Conservation (phyloP, 1,140 invertebrate genomes). For the Drosophila repletoides region DNA sequence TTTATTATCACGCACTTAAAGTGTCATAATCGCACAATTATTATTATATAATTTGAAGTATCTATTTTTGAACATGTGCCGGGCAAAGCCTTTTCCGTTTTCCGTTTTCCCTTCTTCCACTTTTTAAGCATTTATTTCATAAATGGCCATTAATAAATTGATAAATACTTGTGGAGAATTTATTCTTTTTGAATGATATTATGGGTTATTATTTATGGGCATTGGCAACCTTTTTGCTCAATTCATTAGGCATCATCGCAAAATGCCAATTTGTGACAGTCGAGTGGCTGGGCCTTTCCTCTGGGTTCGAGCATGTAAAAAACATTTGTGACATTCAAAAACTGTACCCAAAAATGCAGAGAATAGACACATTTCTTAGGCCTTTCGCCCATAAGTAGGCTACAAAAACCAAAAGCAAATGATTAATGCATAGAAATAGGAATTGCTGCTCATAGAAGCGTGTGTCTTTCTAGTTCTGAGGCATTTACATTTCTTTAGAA, state of each 20-base stretch:
- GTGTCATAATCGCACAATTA: slow-evolving; percentile 26
- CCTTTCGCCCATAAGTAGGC: slow-evolving; percentile 19
- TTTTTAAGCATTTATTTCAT: slow-evolving; percentile 7
- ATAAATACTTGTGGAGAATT: background rate
- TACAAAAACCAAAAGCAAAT: slow-evolving; percentile 20
- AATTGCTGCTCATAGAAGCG: slow-evolving; percentile 3
- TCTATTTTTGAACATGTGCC: background rate
- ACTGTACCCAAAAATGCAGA: slow-evolving; percentile 2
- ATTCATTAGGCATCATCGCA: slow-evolving; percentile 28
- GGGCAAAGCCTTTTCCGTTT: slow-evolving; percentile 5
- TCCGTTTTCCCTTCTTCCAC: too few species aligned
- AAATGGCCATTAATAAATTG: slow-evolving; percentile 17
- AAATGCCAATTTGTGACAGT: slow-evolving; percentile 40
- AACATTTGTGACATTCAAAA: slow-evolving; percentile 29
- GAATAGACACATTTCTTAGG: slow-evolving; percentile 19
- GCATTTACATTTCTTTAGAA: slow-evolving; percentile 13
- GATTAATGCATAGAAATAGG: slow-evolving; percentile 43
- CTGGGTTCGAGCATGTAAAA: slow-evolving; percentile 19
- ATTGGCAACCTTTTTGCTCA: slow-evolving; percentile 19
- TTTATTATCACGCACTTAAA: slow-evolving; percentile 36
- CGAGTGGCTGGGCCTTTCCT: slow-evolving; percentile 9
- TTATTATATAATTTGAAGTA: slow-evolving; percentile 13
- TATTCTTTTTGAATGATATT: background rate
- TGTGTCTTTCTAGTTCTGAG: background rate
- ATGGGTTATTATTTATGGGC: slow-evolving; percentile 25